Percentiles rank a stretch among this genome's conserved stretches.
Evolutionary conservation across 53 echinoderm and acorn worm genomes (phyloP).

Genomic region (Holothuria leucospilota): DNA sequence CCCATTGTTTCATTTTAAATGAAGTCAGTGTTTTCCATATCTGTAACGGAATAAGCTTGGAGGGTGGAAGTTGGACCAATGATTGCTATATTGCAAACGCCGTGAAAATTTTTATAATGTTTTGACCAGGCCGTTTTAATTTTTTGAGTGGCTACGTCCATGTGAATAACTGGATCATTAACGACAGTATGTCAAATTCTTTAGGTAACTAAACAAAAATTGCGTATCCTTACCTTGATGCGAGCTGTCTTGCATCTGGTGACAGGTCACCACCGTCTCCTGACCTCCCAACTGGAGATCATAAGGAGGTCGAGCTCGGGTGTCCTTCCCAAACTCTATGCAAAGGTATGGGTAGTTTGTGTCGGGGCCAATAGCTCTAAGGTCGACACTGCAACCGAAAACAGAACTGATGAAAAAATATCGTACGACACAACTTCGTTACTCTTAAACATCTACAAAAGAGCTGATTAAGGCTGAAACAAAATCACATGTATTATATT

Average conservation of each 20-base stretch:
- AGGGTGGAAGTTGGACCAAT: too few relatives aligned
- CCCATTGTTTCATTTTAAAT: too few relatives aligned
- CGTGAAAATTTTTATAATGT: too few relatives aligned
- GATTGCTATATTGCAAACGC: too few relatives aligned
- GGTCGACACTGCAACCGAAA: conserved; percentile 45
- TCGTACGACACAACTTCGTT: neutral
- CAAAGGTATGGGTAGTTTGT: conserved; percentile 58
- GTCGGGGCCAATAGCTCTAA: conserved; percentile 61
- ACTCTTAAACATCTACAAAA: too few relatives aligned
- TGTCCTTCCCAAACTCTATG: conserved; percentile 64
- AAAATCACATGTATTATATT: too few relatives aligned
- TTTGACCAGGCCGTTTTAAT: too few relatives aligned
- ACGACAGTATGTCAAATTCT: too few relatives aligned
- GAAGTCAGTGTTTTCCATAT: too few relatives aligned
- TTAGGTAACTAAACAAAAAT: neutral
- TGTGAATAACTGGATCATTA: neutral
- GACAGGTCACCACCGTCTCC: conserved; percentile 53
- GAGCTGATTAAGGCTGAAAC: too few relatives aligned
- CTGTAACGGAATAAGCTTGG: too few relatives aligned
- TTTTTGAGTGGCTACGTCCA: neutral
- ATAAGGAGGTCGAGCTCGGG: conserved; percentile 50
- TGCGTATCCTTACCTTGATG: neutral
- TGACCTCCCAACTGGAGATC: conserved; percentile 43
- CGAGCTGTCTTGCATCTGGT: neutral
- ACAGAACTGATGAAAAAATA: neutral